phyloP scores from a whole-genome alignment of 1,140 invertebrate genomes.

The Calosoma granatense region DNA sequence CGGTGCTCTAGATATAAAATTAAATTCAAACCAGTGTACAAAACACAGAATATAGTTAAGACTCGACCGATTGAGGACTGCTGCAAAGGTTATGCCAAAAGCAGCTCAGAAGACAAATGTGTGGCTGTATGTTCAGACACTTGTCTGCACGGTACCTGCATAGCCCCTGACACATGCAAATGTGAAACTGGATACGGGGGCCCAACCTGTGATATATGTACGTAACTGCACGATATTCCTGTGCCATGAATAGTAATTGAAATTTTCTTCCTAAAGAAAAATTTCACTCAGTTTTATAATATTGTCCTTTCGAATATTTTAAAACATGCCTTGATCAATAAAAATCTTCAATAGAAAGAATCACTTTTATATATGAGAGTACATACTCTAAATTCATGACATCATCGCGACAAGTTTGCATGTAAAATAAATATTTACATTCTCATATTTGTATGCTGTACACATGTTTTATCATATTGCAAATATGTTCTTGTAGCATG shows the following conservation, averaged over 20 bases:
- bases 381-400: too few species aligned
- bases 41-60: constrained; percentile 60
- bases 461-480: too few species aligned
- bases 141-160: constrained; percentile 76
- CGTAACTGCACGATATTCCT: constrained; percentile 40
- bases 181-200: constrained; percentile 82
- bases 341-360: too few species aligned
- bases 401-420: too few species aligned
- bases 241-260: too few species aligned
- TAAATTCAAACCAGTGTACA: constrained; percentile 58
- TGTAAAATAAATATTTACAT: too few species aligned
- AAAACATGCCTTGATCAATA: too few species aligned
- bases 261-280: too few species aligned
- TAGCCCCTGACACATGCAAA: constrained; percentile 75
- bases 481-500: constrained; percentile 66
- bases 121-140: constrained; percentile 67
- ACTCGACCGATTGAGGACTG: constrained; percentile 69
- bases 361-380: too few species aligned
- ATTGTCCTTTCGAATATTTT: too few species aligned
- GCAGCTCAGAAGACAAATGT: constrained; percentile 49
- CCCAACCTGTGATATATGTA: constrained; percentile 76
- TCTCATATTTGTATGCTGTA: too few species aligned
- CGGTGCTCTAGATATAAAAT: constrained; percentile 78
- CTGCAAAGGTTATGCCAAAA: constrained; percentile 67
- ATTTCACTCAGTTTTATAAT: too few species aligned